phyloP scores from a whole-genome alignment of 2,113 vertebrate genomes.

The Engraulis encrasicolus region DNA sequence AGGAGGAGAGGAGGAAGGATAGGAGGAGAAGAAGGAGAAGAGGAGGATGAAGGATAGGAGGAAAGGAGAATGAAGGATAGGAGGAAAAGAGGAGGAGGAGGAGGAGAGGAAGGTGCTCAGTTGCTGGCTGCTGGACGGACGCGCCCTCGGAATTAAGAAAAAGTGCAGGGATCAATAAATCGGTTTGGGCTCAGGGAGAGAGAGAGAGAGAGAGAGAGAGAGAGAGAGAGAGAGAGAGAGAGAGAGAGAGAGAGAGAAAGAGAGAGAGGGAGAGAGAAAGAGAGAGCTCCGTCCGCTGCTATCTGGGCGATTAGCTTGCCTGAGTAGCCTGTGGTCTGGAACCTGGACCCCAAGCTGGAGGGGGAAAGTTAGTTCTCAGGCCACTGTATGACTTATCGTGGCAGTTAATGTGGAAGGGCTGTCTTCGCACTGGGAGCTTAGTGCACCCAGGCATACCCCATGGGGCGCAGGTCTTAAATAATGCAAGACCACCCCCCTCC shows the following conservation, averaged over 20 bases:
- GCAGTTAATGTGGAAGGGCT: slow-evolving; percentile 21
- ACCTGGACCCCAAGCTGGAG: not conserved
- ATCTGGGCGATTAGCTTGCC: slow-evolving; percentile 13
- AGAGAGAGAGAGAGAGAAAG: too few species aligned
- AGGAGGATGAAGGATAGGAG: not conserved
- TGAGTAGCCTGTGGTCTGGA: slow-evolving; percentile 19
- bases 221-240: too few species aligned
- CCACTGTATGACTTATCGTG: not conserved
- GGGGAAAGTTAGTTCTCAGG: not conserved
- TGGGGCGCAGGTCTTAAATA: slow-evolving; percentile 15
- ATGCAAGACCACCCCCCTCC: not conserved
- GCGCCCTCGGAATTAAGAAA: not conserved
- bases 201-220: too few species aligned
- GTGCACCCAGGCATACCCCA: not conserved
- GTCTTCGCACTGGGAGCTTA: slow-evolving; percentile 12
- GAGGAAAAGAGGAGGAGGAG: too few species aligned
- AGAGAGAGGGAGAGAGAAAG: too few species aligned
- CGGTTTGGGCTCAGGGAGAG: not conserved
- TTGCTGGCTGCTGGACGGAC: not conserved
- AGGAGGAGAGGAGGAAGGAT: too few species aligned
- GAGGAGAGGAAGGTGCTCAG: not conserved
- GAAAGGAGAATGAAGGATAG: not conserved
- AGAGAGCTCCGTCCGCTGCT: too few species aligned
- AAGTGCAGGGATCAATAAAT: not conserved
- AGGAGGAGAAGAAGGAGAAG: not conserved